These are phyloP conservation scores for Eolophus roseicapilla DNA, from an alignment of 2,113 vertebrate species.

Conservation along the genomic window DNA sequence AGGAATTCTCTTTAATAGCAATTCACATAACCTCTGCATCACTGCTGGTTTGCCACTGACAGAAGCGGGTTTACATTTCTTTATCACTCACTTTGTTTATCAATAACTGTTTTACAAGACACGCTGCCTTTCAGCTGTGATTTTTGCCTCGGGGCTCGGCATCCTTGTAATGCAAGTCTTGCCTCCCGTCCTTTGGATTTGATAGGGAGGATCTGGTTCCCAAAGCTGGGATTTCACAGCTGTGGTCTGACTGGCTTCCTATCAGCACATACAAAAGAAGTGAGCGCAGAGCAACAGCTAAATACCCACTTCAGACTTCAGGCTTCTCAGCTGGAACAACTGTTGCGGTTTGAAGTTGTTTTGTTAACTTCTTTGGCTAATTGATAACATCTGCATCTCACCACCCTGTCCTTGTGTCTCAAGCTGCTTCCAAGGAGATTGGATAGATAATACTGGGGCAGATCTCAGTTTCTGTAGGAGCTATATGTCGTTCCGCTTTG, in stretches of 20 bases:
- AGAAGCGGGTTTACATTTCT: not conserved
- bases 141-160: not conserved
- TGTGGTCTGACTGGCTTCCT: conserved; percentile 21
- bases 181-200: not conserved
- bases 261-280: not conserved
- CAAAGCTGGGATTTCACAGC: conserved; percentile 37
- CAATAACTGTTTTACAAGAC: not conserved
- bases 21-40: not conserved
- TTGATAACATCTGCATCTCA: conserved; percentile 54
- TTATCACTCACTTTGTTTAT: not conserved
- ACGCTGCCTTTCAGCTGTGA: not conserved
- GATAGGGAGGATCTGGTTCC: not conserved
- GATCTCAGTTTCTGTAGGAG: not conserved
- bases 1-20: not conserved
- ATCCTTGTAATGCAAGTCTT: not conserved
- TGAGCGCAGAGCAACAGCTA: not conserved
- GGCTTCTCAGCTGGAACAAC: conserved; percentile 41
- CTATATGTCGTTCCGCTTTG: not conserved
- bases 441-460: not conserved
- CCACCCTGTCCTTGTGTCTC: not conserved
- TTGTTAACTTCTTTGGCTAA: conserved; percentile 51
- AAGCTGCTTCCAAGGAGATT: not conserved
- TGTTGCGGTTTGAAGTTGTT: conserved; percentile 35
- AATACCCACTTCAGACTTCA: not conserved
- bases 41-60: not conserved